Conservation (phyloP, 92 coral and sea anemone species). For the Actinostola sp. region DNA sequence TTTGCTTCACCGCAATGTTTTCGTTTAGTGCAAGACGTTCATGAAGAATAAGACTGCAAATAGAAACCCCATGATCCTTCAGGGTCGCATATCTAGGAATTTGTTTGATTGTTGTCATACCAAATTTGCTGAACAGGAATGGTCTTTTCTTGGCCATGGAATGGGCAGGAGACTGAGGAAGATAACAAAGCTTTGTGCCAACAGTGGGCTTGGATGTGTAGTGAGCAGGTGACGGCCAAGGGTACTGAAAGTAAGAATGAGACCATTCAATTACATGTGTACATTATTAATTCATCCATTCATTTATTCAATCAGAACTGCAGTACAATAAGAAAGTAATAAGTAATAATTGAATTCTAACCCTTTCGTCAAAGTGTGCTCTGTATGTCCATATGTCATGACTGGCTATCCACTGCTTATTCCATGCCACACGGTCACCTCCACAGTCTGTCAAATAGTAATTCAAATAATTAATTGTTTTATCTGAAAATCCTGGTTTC, state of each 20-base stretch:
- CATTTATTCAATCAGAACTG: neutral
- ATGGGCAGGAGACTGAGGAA: conserved; percentile 89
- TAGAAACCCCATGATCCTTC: no score
- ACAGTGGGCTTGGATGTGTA: conserved; percentile 68
- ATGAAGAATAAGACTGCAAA: no score
- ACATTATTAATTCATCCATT: no score
- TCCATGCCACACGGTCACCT: conserved; percentile 98
- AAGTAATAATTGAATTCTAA: conserved; percentile 13
- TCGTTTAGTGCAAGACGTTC: no score
- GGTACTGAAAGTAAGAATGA: conserved; percentile 35
- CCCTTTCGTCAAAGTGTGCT: conserved; percentile 87
- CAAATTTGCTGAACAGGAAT: conserved; percentile 63
- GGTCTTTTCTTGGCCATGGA: conserved; percentile 70
- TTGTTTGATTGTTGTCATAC: conserved; percentile 24
- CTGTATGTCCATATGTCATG: conserved; percentile 89
- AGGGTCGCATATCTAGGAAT: no score
- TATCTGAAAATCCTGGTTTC: no score
- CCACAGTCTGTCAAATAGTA: conserved; percentile 63
- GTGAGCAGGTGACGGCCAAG: conserved; percentile 97
- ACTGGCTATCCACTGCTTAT: conserved; percentile 93
- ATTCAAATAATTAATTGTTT: neutral
- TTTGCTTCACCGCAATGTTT: no score
- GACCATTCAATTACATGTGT: no score
- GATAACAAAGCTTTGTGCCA: conserved; percentile 63
- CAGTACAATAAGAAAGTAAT: no score